A percentile compares a stretch with the other conserved stretches of the same genome.
phyloP scores from a whole-genome alignment of 2,888 invertebrate genomes.

The Amphipyra tragopoginis region DNA sequence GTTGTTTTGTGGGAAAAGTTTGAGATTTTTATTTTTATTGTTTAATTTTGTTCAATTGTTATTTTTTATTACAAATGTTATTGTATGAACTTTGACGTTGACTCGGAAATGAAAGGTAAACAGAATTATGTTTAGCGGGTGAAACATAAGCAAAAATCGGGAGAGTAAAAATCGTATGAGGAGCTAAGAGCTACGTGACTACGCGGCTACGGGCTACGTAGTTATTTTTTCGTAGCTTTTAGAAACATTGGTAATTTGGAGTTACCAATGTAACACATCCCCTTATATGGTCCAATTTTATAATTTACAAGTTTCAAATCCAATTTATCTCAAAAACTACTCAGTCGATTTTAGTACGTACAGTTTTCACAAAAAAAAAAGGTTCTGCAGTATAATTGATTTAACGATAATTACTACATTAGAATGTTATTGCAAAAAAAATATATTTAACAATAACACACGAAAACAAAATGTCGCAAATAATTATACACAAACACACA shows the following conservation, averaged over 20 bases:
- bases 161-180: background rate
- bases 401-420: no score
- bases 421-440: no score
- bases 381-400: no score
- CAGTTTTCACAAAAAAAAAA: no score
- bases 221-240: background rate
- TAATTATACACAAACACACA: constrained; percentile 16
- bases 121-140: constrained; percentile 9
- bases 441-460: background rate
- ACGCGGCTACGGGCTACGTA: constrained; percentile 12
- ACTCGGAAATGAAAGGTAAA: constrained; percentile 6
- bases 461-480: constrained; percentile 11
- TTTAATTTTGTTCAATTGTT: constrained; percentile 23
- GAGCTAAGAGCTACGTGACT: constrained; percentile 26
- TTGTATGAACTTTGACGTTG: constrained; percentile 14
- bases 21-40: constrained; percentile 14
- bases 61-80: constrained; percentile 9
- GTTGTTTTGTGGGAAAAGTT: constrained; percentile 30
- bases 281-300: no score
- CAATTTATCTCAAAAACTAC: no score
- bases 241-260: no score
- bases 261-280: no score
- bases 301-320: no score
- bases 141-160: constrained; percentile 4
- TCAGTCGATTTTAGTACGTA: no score